These are phyloP conservation scores for Eueides isabella DNA, from an alignment of 1,140 invertebrate species.

Conservation along the genomic window DNA sequence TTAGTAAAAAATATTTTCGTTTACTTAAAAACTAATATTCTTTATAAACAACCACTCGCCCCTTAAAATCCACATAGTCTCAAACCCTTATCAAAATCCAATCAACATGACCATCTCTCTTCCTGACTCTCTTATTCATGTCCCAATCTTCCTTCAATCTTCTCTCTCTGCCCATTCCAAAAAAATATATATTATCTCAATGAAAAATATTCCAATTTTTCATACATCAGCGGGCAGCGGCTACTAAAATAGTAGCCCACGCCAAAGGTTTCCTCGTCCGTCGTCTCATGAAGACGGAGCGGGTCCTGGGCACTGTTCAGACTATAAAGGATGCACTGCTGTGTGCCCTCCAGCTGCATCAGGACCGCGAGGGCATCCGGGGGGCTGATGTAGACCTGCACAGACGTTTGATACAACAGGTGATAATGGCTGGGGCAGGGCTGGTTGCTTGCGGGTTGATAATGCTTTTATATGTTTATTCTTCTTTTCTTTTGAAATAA, in stretches of 20 bases:
- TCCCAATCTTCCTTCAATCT: not conserved
- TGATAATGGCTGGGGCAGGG: constrained; percentile 43
- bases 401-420: constrained; percentile 85
- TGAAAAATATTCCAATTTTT: constrained; percentile 51
- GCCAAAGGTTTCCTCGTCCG: constrained; percentile 91
- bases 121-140: not conserved
- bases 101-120: not conserved
- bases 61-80: not conserved
- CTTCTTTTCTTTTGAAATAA: too few relatives aligned
- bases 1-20: too few relatives aligned
- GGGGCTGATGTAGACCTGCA: constrained; percentile 85
- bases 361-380: constrained; percentile 84
- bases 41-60: too few relatives aligned
- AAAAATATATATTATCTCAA: not conserved
- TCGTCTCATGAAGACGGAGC: constrained; percentile 89
- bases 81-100: too few relatives aligned
- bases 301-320: constrained; percentile 90
- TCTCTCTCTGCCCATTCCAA: not conserved
- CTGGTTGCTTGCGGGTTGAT: too few relatives aligned
- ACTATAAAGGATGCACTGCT: constrained; percentile 90
- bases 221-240: constrained; percentile 82
- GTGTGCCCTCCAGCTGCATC: constrained; percentile 88
- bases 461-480: too few relatives aligned
- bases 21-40: too few relatives aligned
- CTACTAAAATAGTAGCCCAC: constrained; percentile 87